phyloP scores from a whole-genome alignment of 2,888 invertebrate genomes.

The Harpalus rubripes region DNA sequence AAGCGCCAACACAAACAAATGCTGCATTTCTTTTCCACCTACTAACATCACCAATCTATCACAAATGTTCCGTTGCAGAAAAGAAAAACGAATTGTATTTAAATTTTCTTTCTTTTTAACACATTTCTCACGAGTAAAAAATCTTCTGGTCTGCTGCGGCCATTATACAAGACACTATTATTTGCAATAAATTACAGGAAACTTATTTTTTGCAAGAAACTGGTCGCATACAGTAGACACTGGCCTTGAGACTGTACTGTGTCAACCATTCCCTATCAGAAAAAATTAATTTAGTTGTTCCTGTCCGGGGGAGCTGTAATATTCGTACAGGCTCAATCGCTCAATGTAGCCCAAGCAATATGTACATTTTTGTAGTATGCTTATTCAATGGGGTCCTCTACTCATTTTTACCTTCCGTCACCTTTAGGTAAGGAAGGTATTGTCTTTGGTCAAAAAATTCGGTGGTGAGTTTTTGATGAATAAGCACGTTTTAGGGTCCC shows the following conservation, averaged over 20 bases:
- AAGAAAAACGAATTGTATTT: slow-evolving; percentile 20
- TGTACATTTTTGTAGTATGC: too few species aligned
- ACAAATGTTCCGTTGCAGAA: background rate
- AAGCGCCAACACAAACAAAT: slow-evolving; percentile 17
- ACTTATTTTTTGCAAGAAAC: slow-evolving; percentile 38
- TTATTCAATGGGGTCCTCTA: too few species aligned
- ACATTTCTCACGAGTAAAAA: background rate
- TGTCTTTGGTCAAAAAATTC: too few species aligned
- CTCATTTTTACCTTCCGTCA: too few species aligned
- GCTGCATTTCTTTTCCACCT: slow-evolving; percentile 11
- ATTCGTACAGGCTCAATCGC: background rate
- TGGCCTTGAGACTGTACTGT: slow-evolving; percentile 49
- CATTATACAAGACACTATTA: slow-evolving; percentile 3
- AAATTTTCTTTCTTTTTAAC: background rate
- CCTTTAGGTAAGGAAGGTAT: too few species aligned
- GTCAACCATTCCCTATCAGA: slow-evolving; percentile 51
- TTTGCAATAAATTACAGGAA: slow-evolving; percentile 58
- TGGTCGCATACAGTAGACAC: background rate
- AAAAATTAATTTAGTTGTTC: slow-evolving; percentile 59
- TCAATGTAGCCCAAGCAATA: background rate
- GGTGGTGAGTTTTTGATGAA: too few species aligned
- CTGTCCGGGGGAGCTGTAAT: slow-evolving; percentile 41
- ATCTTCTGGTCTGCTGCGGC: slow-evolving; percentile 25
- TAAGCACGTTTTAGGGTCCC: too few species aligned
- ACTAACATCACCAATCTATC: slow-evolving; percentile 26